Percentiles rank a stretch among this genome's conserved stretches.
Evolutionary conservation across 2,888 invertebrate species (phyloP).

Genomic region (Archaeoteleia sp.): DNA sequence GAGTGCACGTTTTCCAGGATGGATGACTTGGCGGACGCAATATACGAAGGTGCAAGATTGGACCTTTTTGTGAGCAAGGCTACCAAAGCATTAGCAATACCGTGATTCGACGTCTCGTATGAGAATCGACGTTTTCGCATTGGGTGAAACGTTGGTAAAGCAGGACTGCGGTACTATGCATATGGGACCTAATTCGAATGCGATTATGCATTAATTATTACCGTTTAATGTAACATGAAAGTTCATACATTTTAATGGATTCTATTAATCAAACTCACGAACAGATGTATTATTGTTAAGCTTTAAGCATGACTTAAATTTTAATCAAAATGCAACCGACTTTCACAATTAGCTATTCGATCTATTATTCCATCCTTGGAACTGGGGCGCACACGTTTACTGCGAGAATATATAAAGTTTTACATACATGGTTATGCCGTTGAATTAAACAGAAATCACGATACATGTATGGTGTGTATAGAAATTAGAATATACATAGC

Average conservation of each 20-base stretch:
- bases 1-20: conserved; percentile 34
- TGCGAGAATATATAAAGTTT: conserved; percentile 32
- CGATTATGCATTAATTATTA: conserved; percentile 25
- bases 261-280: conserved; percentile 42
- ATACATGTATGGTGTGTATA: too few species aligned
- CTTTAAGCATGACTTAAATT: conserved; percentile 41
- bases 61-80: conserved; percentile 19
- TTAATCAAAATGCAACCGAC: conserved; percentile 48
- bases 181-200: conserved; percentile 5
- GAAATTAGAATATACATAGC: too few species aligned
- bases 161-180: conserved; percentile 5
- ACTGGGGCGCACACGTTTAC: conserved; percentile 39
- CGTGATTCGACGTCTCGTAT: neutral
- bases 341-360: conserved; percentile 49
- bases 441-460: conserved; percentile 30
- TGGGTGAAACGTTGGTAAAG: neutral
- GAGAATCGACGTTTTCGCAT: neutral
- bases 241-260: conserved; percentile 39
- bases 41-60: conserved; percentile 30
- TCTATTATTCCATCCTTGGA: conserved; percentile 45
- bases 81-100: conserved; percentile 11
- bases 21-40: conserved; percentile 34
- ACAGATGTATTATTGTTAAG: conserved; percentile 42
- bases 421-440: conserved; percentile 28
- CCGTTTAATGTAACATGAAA: conserved; percentile 23